Evolutionary conservation across 2,113 vertebrate species (phyloP).

Genomic region (Burhinus oedicnemus): DNA sequence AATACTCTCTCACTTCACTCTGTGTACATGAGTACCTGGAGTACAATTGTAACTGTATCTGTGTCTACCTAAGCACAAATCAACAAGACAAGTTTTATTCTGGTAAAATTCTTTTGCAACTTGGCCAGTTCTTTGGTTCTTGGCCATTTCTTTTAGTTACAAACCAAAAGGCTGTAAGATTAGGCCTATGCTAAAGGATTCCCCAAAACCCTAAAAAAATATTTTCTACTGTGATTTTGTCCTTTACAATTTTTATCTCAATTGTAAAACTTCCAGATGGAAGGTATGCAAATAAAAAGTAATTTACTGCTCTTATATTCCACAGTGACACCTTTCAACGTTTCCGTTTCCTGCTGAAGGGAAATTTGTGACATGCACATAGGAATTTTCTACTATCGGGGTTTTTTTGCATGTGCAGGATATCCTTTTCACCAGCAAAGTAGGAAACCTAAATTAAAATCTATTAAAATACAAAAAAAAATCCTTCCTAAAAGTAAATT

Average conservation of each 20-base stretch:
- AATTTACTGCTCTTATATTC: not conserved
- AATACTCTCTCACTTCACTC: not conserved
- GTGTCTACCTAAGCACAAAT: not conserved
- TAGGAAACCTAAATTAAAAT: not conserved
- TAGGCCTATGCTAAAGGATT: not conserved
- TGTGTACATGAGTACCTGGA: not conserved
- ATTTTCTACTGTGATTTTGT: not conserved
- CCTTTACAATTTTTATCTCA: not conserved
- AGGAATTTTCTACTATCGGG: not conserved
- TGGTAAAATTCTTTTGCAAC: not conserved
- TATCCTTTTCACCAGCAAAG: not conserved
- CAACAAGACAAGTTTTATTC: not conserved
- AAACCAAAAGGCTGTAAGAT: not conserved
- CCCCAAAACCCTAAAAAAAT: not conserved
- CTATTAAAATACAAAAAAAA: not conserved
- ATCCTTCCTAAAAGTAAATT: not conserved
- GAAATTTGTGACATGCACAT: not conserved
- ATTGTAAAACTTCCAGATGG: not conserved
- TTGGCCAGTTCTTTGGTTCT: not conserved
- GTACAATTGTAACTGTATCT: not conserved
- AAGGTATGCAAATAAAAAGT: not conserved
- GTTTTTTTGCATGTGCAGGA: not conserved
- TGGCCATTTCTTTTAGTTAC: not conserved
- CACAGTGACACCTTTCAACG: not conserved
- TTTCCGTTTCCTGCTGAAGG: not conserved